These are phyloP conservation scores for Chelonia mydas DNA, from an alignment of 2,797 vertebrate species.

Conservation along the genomic window DNA sequence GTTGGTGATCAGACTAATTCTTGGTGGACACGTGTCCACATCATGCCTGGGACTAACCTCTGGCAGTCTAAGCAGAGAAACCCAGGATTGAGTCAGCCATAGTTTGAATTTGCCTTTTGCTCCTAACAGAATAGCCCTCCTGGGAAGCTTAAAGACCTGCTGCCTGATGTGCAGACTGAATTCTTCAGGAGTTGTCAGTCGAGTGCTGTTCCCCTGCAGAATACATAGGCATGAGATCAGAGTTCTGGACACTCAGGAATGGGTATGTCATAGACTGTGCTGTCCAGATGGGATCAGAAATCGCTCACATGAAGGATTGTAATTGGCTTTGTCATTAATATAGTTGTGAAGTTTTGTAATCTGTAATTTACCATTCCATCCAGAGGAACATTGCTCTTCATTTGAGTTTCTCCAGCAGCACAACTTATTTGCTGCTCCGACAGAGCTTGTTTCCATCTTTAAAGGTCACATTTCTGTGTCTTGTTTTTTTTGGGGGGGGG, in stretches of 20 bases:
- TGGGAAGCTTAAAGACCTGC: not conserved
- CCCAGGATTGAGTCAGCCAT: not conserved
- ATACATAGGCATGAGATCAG: not conserved
- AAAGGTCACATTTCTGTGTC: not conserved
- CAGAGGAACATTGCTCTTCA: not conserved
- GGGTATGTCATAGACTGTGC: not conserved
- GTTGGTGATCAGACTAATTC: not conserved
- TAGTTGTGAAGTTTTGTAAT: not conserved
- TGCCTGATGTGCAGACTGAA: not conserved
- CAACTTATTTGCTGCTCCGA: not conserved
- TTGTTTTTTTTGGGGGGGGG: not conserved
- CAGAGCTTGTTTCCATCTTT: not conserved
- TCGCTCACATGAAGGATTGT: not conserved
- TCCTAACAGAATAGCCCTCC: not conserved
- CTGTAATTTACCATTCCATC: not conserved
- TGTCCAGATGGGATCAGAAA: not conserved
- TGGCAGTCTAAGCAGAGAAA: not conserved
- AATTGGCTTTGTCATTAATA: not conserved
- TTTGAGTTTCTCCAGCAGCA: not conserved
- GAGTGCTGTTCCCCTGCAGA: not conserved
- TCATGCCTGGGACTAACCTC: not conserved
- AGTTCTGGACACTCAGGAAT: too few species aligned
- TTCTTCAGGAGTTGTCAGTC: not conserved
- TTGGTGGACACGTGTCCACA: not conserved
- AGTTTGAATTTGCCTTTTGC: not conserved